Evolutionary conservation across 2,888 invertebrate genomes (phyloP).

Genomic region (Aphrophora alni): DNA sequence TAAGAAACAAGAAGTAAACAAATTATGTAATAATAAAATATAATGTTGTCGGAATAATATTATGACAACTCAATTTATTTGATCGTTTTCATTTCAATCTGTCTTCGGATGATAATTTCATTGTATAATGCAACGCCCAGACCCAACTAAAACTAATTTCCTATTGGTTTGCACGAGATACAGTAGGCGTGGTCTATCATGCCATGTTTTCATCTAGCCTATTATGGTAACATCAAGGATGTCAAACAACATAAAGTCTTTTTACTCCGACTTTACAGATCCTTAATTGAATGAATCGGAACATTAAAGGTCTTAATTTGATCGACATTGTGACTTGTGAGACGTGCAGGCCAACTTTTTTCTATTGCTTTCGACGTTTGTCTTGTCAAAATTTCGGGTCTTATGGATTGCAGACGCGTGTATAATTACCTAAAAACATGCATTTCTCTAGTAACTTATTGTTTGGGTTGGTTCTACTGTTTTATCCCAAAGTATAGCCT

Average conservation of each 20-base stretch:
- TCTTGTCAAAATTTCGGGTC: too few relatives aligned
- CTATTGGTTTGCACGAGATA: background rate
- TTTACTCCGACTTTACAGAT: background rate
- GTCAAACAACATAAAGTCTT: background rate
- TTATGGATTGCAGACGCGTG: too few relatives aligned
- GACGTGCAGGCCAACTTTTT: background rate
- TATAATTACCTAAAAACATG: too few relatives aligned
- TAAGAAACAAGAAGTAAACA: background rate
- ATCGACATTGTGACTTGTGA: background rate
- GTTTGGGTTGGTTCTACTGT: too few relatives aligned
- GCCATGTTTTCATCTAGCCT: background rate
- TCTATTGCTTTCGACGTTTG: background rate
- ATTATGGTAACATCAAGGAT: background rate
- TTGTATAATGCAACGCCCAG: background rate
- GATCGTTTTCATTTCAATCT: background rate
- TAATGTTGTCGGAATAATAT: background rate
- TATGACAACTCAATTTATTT: background rate
- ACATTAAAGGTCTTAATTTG: background rate
- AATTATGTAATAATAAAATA: background rate
- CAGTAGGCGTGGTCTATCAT: background rate
- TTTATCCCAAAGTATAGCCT: too few relatives aligned
- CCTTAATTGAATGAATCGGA: background rate
- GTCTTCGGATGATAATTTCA: background rate
- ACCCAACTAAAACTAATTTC: background rate
- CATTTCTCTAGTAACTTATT: too few relatives aligned